Conservation (phyloP, 2,888 invertebrate species). For the Yponomeuta plumbellus region DNA sequence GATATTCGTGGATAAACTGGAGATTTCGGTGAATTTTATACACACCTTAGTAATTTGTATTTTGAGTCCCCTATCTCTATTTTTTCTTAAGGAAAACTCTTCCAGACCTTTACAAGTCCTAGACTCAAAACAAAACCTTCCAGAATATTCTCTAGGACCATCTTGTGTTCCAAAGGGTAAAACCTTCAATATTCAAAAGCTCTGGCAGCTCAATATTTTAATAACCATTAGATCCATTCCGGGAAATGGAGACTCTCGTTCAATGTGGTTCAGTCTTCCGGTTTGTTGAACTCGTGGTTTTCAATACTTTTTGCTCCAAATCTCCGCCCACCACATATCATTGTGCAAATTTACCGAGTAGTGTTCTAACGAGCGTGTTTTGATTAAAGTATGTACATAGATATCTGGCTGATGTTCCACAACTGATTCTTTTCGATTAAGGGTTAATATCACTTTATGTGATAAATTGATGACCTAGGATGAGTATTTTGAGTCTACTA, state of each 20-base stretch:
- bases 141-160: too few relatives aligned
- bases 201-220: conserved; percentile 56
- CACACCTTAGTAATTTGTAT: too few relatives aligned
- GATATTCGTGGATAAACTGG: background rate
- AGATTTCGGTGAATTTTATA: background rate
- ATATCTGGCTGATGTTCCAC: background rate
- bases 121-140: too few relatives aligned
- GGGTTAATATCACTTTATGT: too few relatives aligned
- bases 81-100: too few relatives aligned
- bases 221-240: conserved; percentile 36
- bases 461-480: too few relatives aligned
- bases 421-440: too few relatives aligned
- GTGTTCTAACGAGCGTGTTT: background rate
- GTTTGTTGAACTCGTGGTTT: conserved; percentile 37
- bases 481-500: too few relatives aligned
- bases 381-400: background rate
- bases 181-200: background rate
- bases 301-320: conserved; percentile 38
- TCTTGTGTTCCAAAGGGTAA: too few relatives aligned
- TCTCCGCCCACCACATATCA: background rate
- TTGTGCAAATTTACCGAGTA: background rate
- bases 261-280: conserved; percentile 41
- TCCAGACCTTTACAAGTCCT: too few relatives aligned
- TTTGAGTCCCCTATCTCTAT: too few relatives aligned
- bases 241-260: conserved; percentile 35